Conservation (phyloP, 2,113 vertebrate species). For the Tychaedon coryphoeus region DNA sequence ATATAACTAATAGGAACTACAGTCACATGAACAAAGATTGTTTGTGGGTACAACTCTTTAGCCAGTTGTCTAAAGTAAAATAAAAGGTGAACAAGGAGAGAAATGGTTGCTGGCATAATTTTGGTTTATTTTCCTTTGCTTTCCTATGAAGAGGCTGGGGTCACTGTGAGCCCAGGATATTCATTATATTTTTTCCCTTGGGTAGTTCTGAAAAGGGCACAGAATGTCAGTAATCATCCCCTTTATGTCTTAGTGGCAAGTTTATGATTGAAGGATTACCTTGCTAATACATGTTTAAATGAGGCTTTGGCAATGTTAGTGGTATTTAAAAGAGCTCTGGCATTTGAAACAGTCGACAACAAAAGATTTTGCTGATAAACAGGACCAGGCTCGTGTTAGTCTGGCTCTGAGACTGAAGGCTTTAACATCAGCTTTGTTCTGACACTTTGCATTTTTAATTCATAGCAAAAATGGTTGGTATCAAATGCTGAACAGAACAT, state of each 20-base stretch:
- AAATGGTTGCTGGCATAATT: not conserved
- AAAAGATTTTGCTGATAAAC: constrained; percentile 33
- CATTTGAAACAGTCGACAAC: constrained; percentile 58
- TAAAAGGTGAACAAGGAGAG: not conserved
- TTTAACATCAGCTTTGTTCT: constrained; percentile 6
- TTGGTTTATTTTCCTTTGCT: not conserved
- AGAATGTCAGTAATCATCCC: constrained; percentile 69
- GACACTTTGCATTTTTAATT: not conserved
- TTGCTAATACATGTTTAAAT: constrained; percentile 61
- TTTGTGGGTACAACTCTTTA: not conserved
- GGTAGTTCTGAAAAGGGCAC: constrained; percentile 75
- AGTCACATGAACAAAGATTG: not conserved
- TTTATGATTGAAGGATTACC: constrained; percentile 70
- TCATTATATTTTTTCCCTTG: constrained; percentile 70
- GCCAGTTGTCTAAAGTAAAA: not conserved
- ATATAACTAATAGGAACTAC: not conserved
- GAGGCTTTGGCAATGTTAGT: constrained; percentile 42
- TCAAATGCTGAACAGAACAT: not conserved
- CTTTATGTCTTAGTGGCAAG: constrained; percentile 44
- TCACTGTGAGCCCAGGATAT: constrained; percentile 53
- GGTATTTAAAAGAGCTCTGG: constrained; percentile 67
- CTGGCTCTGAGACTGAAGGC: not conserved
- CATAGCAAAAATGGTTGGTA: not conserved
- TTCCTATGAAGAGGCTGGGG: constrained; percentile 6
- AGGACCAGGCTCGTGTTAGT: not conserved